These are phyloP conservation scores for Neotragus moschatus DNA, from an alignment of 2,113 vertebrate genomes.

Conservation along the genomic window DNA sequence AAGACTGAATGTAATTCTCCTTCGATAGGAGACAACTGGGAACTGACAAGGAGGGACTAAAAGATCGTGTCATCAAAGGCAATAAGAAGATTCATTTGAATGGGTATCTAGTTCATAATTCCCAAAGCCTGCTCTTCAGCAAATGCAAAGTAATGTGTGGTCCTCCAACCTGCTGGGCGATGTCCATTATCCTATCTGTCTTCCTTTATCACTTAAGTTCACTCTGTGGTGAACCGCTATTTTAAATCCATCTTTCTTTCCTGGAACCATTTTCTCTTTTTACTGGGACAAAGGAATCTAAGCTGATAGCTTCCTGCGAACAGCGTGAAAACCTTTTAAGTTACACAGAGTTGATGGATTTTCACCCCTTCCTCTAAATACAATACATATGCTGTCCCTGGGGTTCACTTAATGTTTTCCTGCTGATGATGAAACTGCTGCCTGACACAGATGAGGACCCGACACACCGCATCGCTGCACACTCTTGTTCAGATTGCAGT, in stretches of 20 bases:
- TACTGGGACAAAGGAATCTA: conserved; percentile 49
- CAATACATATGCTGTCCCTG: conserved; percentile 21
- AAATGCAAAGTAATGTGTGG: conserved; percentile 9
- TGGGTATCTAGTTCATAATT: conserved; percentile 27
- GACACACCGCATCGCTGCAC: neutral
- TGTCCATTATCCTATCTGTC: conserved; percentile 20
- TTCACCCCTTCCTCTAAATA: conserved; percentile 51
- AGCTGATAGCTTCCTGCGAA: conserved; percentile 7
- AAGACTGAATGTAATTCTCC: conserved; percentile 44
- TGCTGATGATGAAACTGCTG: conserved; percentile 35
- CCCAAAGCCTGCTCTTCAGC: neutral
- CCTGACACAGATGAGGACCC: neutral
- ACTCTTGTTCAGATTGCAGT: conserved; percentile 5
- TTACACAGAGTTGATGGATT: conserved; percentile 49
- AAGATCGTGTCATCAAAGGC: conserved; percentile 41
- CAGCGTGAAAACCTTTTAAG: conserved; percentile 62
- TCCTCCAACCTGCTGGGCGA: neutral
- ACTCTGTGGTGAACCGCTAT: conserved; percentile 8
- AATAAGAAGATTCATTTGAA: conserved; percentile 52
- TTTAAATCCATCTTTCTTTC: conserved; percentile 64
- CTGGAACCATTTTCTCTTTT: conserved; percentile 54
- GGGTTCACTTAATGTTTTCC: conserved; percentile 53
- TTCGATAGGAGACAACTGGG: conserved; percentile 37
- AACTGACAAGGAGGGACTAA: conserved; percentile 34
- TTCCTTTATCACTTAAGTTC: conserved; percentile 47